phyloP scores from a whole-genome alignment of 2,113 vertebrate species.

The Tychaedon coryphoeus region DNA sequence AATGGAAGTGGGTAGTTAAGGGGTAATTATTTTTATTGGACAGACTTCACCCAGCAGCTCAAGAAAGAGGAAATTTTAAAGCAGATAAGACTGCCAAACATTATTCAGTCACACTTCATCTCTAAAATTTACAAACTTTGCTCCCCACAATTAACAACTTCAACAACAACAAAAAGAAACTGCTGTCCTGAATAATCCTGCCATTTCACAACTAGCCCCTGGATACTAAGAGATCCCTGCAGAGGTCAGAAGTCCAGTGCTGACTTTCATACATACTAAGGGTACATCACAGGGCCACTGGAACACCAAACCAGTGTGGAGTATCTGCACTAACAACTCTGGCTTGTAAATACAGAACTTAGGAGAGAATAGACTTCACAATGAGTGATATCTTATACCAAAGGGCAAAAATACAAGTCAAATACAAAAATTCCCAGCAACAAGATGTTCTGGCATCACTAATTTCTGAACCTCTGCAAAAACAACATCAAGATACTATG shows the following conservation, averaged over 20 bases:
- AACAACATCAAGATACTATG: neutral
- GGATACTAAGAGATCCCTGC: neutral
- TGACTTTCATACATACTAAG: neutral
- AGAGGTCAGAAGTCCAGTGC: neutral
- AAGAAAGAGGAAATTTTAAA: slow-evolving; percentile 26
- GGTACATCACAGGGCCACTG: neutral
- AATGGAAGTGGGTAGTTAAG: neutral
- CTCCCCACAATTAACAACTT: neutral
- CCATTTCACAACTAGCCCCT: neutral
- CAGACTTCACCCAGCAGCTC: slow-evolving; percentile 2
- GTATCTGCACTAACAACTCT: neutral
- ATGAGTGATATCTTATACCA: neutral
- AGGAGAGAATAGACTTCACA: neutral
- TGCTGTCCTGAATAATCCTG: slow-evolving; percentile 13
- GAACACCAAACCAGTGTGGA: neutral
- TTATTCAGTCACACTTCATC: neutral
- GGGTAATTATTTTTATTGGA: neutral
- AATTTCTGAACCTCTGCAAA: neutral
- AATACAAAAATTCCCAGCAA: neutral
- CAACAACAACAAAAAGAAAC: neutral
- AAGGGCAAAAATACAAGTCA: neutral
- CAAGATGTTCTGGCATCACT: neutral
- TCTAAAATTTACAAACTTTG: neutral
- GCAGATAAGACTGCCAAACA: neutral
- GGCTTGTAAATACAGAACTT: neutral